A percentile compares a stretch with the other conserved stretches of the same genome.
These are phyloP conservation scores for Tipula lateralis DNA, from an alignment of 2,888 invertebrate genomes.

Conservation along the genomic window DNA sequence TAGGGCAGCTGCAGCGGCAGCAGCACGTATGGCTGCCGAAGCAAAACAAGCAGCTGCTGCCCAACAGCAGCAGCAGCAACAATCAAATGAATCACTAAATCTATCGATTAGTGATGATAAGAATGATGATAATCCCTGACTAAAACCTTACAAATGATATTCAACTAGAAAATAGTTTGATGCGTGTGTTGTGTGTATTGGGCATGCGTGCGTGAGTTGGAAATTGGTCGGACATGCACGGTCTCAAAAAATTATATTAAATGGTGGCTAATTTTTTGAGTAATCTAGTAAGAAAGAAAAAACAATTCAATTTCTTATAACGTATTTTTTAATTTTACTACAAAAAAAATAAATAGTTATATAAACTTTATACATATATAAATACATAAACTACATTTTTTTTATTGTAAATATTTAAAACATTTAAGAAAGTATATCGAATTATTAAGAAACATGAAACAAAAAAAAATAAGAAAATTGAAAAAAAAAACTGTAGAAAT, in stretches of 20 bases:
- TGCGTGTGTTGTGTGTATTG: not conserved
- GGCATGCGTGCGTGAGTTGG: not conserved
- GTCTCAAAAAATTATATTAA: not conserved
- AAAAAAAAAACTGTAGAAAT: slow-evolving; percentile 16
- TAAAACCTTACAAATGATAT: slow-evolving; percentile 32
- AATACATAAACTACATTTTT: not conserved
- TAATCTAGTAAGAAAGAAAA: not conserved
- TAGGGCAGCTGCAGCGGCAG: slow-evolving; percentile 51
- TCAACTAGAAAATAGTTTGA: slow-evolving; percentile 24
- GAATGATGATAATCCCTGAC: slow-evolving; percentile 31
- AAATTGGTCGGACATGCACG: not conserved
- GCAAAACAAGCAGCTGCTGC: slow-evolving; percentile 41
- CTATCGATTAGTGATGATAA: slow-evolving; percentile 40
- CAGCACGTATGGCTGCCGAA: slow-evolving; percentile 44
- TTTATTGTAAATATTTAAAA: slow-evolving; percentile 15
- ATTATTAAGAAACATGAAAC: not conserved
- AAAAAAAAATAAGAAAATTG: not conserved
- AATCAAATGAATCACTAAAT: slow-evolving; percentile 41
- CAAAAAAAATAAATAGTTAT: not conserved
- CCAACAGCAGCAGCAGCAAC: slow-evolving; percentile 9
- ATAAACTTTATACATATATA: slow-evolving; percentile 15
- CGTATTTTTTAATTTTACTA: not conserved
- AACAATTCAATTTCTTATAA: slow-evolving; percentile 12
- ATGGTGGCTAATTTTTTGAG: not conserved
- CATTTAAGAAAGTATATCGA: slow-evolving; percentile 24